A percentile compares a stretch with the other conserved stretches of the same genome.
phyloP scores from a whole-genome alignment of 1,140 invertebrate genomes.

The Agrypnia vestita region DNA sequence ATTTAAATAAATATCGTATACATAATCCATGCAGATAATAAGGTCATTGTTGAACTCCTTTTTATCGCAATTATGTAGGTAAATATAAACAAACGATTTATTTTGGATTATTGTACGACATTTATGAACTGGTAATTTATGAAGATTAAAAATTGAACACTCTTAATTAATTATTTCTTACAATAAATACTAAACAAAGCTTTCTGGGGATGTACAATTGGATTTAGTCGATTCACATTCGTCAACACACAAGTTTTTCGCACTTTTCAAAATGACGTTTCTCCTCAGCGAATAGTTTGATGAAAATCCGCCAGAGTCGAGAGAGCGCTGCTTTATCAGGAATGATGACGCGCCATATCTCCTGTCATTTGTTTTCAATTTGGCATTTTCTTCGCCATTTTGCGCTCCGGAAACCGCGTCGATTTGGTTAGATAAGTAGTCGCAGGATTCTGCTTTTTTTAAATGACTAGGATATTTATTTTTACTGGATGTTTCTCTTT shows the following conservation, averaged over 20 bases:
- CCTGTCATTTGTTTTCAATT: constrained; percentile 25
- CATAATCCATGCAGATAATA: too few species aligned
- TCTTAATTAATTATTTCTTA: too few species aligned
- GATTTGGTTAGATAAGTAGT: constrained; percentile 21
- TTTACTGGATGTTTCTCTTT: neutral
- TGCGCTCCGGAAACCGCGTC: neutral
- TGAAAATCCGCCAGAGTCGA: constrained; percentile 63
- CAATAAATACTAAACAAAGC: constrained; percentile 31
- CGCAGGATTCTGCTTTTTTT: neutral
- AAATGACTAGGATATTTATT: neutral
- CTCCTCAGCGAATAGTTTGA: constrained; percentile 66
- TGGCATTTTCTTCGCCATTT: neutral
- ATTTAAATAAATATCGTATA: too few species aligned
- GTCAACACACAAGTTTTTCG: constrained; percentile 68
- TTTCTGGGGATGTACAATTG: constrained; percentile 22
- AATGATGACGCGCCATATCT: constrained; percentile 12
- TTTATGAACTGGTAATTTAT: too few species aligned
- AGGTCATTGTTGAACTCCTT: too few species aligned
- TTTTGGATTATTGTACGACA: too few species aligned
- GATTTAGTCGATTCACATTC: constrained; percentile 41
- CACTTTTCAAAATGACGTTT: constrained; percentile 70
- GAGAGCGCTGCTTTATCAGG: constrained; percentile 64
- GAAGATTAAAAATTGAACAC: too few species aligned
- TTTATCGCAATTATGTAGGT: too few species aligned
- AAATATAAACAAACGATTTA: too few species aligned